Conservation (phyloP, 2,797 vertebrate genomes). For the Falco columbarius region DNA sequence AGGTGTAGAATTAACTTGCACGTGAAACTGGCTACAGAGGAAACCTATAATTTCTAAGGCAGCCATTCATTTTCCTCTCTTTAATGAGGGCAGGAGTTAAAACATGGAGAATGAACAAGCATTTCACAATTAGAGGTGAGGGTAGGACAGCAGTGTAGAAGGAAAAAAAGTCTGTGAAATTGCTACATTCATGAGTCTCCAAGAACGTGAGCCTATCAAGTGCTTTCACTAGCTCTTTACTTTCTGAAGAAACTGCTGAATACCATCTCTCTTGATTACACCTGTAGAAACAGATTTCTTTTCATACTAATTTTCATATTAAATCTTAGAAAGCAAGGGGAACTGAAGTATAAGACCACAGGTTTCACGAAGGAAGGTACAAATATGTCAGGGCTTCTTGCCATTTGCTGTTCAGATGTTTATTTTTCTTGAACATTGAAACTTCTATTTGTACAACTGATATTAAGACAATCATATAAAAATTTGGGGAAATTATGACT, state of each 20-base stretch:
- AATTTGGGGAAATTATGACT: background rate
- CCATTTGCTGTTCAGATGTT: background rate
- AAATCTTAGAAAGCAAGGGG: background rate
- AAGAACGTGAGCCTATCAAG: background rate
- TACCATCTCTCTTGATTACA: background rate
- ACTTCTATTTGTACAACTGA: background rate
- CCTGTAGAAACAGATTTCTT: background rate
- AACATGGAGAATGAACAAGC: background rate
- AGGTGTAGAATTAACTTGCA: background rate
- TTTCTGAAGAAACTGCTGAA: background rate
- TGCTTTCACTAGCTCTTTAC: background rate
- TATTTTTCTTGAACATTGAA: background rate
- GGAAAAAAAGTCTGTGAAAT: background rate
- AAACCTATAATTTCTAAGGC: background rate
- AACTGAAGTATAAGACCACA: background rate
- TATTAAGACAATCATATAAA: background rate
- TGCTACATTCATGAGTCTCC: background rate
- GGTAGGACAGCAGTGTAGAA: background rate
- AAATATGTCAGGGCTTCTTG: background rate
- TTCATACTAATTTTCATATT: background rate
- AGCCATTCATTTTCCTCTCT: background rate
- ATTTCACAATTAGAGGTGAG: background rate
- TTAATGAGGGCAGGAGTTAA: background rate
- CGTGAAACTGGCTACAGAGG: background rate
- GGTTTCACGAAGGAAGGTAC: background rate